Evolutionary conservation across 92 coral and sea anemone genomes (phyloP), one percentile per base, ranked within the genome.

Genomic region (Phymanthus crucifer): DNA sequence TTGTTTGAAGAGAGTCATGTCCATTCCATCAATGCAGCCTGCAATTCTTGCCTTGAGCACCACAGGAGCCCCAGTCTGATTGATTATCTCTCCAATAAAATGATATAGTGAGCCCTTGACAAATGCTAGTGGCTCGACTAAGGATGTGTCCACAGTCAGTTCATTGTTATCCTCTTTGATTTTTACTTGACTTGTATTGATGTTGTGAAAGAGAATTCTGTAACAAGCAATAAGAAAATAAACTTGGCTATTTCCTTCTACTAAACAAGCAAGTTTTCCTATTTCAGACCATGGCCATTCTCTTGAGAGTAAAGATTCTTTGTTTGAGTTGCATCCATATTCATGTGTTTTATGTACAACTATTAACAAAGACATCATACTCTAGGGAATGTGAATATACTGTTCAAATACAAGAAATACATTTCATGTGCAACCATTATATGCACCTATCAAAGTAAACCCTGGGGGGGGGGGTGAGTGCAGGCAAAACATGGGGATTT

Each of bases 51-150:
- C 93, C 40, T 80, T 86, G 9, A 92, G 75, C 12, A 72, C 79
- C 75, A 87, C 77, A 32, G 66, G 72, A 10, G 24, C 70, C 74
- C 83, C 78, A 52, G 67, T 12, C 34, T 27, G 6, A 17, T 35
- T 32, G 45, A 75, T 35, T 32, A 83, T 27, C 76, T 92, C 97
- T 3, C 97, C 97, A 56, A 92, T 92, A 48, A 92, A 92, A 21
- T 92, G 91, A 70, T 92, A 92, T 81, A 84, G 43, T 11, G 93
- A 91, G 6, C 94, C 94, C 66, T 74, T 90, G 71, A 76, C 84
- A 74, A 92, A 90, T 40, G 97, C 97, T 45, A 90, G 66, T 75
- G 97, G 97, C 33, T 92, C 97, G n/a, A 92, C 87, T 32, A 90
- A 69, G 1, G 88, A 76, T 67, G 94, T 87, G 74, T 85, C 89